These are phyloP conservation scores for Musca domestica DNA, from an alignment of 1,140 invertebrate genomes.

Conservation along the genomic window DNA sequence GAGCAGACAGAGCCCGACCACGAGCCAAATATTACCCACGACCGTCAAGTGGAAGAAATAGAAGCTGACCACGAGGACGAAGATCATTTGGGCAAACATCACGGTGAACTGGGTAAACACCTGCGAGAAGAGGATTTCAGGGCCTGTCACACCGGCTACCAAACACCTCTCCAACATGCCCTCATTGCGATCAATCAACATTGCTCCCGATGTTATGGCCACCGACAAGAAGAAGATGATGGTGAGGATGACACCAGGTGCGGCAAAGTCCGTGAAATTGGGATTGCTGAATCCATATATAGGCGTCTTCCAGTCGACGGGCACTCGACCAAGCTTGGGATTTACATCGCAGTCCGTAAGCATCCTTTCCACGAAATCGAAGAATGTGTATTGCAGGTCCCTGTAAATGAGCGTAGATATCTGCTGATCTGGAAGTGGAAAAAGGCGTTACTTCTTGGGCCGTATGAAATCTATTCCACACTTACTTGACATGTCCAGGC, in stretches of 20 bases:
- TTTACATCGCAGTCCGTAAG: conserved; percentile 69
- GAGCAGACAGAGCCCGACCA: conserved; percentile 74
- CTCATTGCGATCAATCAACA: conserved; percentile 87
- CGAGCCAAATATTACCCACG: conserved; percentile 72
- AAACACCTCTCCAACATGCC: conserved; percentile 84
- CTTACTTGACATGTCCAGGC: conserved; percentile 90
- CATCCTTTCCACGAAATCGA: conserved; percentile 68
- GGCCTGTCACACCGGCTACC: conserved; percentile 72
- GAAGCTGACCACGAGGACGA: conserved; percentile 82
- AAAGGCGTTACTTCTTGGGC: not conserved
- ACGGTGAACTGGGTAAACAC: conserved; percentile 85
- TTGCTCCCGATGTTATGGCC: conserved; percentile 84
- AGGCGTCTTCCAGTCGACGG: conserved; percentile 75
- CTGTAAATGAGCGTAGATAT: conserved; percentile 78
- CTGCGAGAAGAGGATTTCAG: conserved; percentile 79
- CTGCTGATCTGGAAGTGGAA: conserved; percentile 76
- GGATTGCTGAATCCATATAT: conserved; percentile 82
- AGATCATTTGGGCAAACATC: conserved; percentile 78
- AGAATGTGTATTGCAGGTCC: conserved; percentile 72
- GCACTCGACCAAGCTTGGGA: conserved; percentile 68
- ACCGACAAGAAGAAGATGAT: conserved; percentile 94
- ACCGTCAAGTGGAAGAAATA: conserved; percentile 78
- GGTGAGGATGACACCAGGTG: conserved; percentile 88
- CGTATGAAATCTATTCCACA: conserved; percentile 32
- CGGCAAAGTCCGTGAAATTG: conserved; percentile 92